Percentiles rank a stretch among this genome's conserved stretches.
Conservation (phyloP, 2,113 vertebrate genomes). For the Aviceda subcristata region DNA sequence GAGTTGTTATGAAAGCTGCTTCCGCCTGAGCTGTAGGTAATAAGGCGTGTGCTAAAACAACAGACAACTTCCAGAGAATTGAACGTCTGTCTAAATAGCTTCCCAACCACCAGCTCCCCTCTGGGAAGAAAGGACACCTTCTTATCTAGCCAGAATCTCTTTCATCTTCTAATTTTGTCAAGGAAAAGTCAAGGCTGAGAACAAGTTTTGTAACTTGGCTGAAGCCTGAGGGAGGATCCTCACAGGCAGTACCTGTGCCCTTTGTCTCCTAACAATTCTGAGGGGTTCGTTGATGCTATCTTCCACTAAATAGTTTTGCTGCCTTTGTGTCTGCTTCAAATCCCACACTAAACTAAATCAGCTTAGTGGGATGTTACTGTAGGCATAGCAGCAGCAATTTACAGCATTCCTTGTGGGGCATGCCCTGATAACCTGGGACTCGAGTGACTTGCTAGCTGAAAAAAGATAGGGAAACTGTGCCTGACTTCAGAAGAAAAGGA, state of each 20-base stretch:
- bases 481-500: neutral
- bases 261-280: neutral
- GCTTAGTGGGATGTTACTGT: neutral
- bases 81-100: neutral
- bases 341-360: neutral
- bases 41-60: neutral
- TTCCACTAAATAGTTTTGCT: neutral
- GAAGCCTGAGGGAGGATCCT: neutral
- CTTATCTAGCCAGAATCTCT: neutral
- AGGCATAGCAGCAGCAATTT: neutral
- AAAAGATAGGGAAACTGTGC: neutral
- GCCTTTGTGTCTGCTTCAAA: neutral
- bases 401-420: neutral
- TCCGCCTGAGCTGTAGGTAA: neutral
- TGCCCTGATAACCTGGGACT: neutral
- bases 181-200: neutral
- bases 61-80: neutral
- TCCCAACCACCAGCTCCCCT: neutral
- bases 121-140: neutral
- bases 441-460: neutral
- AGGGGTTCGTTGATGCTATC: neutral
- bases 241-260: rapidly evolving
- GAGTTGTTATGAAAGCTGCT: neutral
- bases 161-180: neutral
- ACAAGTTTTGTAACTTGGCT: neutral